Percentiles rank a stretch among this genome's conserved stretches.
Evolutionary conservation across 64 coral and sea anemone genomes (phyloP).

Genomic region (Pocillopora verrucosa): DNA sequence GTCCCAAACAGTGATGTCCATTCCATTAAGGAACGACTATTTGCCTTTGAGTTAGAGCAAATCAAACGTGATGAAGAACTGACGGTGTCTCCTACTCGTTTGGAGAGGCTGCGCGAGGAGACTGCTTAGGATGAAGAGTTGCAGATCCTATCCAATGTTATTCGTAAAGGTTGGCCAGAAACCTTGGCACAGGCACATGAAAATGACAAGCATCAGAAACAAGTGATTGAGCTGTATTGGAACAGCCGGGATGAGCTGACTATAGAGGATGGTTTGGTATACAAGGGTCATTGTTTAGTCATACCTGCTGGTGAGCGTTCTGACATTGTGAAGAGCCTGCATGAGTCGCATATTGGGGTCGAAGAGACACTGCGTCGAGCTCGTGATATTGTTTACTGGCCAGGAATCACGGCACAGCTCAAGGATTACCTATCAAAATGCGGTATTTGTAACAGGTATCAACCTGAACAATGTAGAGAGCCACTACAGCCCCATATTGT

Average conservation of each 20-base stretch:
- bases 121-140: conserved; percentile 18
- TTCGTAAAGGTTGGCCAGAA: conserved; percentile 34
- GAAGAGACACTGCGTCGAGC: no score
- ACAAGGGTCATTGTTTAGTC: no score
- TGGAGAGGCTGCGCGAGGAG: neutral
- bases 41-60: conserved; percentile 30
- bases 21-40: neutral
- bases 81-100: conserved; percentile 4
- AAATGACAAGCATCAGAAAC: neutral
- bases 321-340: no score
- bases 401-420: no score
- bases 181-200: neutral
- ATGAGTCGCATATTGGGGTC: no score
- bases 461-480: no score
- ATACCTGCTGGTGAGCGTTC: no score
- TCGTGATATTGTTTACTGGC: no score
- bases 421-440: no score
- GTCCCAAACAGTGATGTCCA: neutral
- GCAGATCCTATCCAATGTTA: conserved; percentile 2
- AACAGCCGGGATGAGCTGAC: conserved; percentile 40
- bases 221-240: conserved; percentile 35
- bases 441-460: no score
- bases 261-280: conserved; percentile 16
- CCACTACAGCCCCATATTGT: no score
- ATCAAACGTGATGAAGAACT: conserved; percentile 11